Evolutionary conservation across 2,888 invertebrate genomes (phyloP), one percentile per base, ranked within the genome.

Genomic region (Mechanitis messenoides): DNA sequence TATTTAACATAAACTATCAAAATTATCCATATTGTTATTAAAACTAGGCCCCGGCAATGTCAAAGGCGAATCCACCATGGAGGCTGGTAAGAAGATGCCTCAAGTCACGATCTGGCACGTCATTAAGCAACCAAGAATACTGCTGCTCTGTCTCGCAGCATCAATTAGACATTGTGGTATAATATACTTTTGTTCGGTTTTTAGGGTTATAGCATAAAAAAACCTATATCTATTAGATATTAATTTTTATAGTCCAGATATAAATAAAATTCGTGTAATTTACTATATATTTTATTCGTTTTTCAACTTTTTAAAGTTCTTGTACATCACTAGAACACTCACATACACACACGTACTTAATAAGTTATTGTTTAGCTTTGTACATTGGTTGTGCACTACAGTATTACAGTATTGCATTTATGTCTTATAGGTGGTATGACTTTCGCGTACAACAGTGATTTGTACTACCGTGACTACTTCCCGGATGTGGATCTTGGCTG

Each of bases 361-460:
- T 20, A 20, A 20, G 20, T 20, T 20, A 20, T 20, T 20, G 20
- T 20, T 20, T 20, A 20, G 20, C 20, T 20, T 20, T 20, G 20
- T 20, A 20, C 20, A 20, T 20, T 20, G 20, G 6, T 35, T 3
- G 35, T 35, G 1, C 6, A 5, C 6, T 2, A 35, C 11, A 42
- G 3, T 42, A 42, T 9, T 42, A 1, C 3, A 11, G 7, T 2
- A 9, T 1, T 38, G 7, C n/a, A 11, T 50, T 9, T 42, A 1
- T 60, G 3, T 31, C 1, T 6, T 54, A 1, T 84, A 94, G 94
- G 96, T 70, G 97, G 97, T 66, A 95, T 96, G 94, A 94, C 95
- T 66, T 97, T 97, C 84, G 96, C 96, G 0, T 97, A 97, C 90
- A 97, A 97, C 81, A 96, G 96, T 5, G 96, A 97, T 79, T 90